Evolutionary conservation across 2,113 vertebrate species (phyloP), one percentile per base, ranked within the genome.

Genomic region (Okapia johnstoni): DNA sequence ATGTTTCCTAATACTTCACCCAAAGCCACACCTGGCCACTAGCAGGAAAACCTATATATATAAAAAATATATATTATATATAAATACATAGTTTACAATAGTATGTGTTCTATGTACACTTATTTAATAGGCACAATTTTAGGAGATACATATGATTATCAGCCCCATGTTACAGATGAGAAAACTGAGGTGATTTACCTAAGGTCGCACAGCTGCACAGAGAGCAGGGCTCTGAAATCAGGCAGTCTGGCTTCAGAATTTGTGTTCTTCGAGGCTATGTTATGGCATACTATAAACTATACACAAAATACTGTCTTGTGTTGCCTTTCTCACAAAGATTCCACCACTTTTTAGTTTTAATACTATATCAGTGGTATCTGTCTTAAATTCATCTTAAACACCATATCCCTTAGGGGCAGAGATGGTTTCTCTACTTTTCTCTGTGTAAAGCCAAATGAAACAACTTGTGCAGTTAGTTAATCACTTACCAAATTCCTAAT

Each of bases 331-430:
- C 40, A 57, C 10, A 89, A 57, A n/a, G 11, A 3, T 0, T 55
- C 60, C 36, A n/a, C 43, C 52, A 12, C 46, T 90, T 13, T 90
- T 80, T 84, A 26, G 13, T 48, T 93, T 93, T 96, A 92, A 58
- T 73, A 90, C 66, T 85, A 33, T 52, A 23, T 26, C 80, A 93
- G 33, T 57, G 33, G 10, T 25, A 10, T 16, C 73, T 81, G 36
- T 57, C 40, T 83, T 89, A 93, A 88, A 81, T 94, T 96, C 16
- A 87, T 52, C n/a, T 88, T 76, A 90, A 90, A 83, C 33, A 88
- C 13, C 2, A 52, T 6, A 23, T 81, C 48, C 30, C 36, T 96
- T 54, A 48, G 21, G 57, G 43, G 21, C 26, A 96, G 54, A 90
- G 73, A 48, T 3, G 19, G 23, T 86, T 93, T 36, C 26, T 93